Conservation (phyloP, 1,140 invertebrate species). For the Drosophila serrata region DNA sequence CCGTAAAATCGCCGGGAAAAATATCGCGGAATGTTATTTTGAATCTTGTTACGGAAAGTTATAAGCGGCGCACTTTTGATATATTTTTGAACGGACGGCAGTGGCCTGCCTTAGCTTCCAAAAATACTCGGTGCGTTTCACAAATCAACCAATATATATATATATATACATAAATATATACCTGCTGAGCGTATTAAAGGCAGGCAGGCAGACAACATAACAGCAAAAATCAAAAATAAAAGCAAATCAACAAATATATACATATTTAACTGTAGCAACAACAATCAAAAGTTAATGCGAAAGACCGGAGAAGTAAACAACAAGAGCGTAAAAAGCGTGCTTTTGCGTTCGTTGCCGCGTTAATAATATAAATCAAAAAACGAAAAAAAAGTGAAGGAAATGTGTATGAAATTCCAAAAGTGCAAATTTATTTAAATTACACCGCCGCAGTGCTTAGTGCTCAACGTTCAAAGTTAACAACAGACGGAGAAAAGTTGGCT, state of each 20-base stretch:
- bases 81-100: slow-evolving; percentile 21
- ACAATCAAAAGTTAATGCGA: slow-evolving; percentile 53
- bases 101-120: slow-evolving; percentile 15
- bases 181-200: slow-evolving; percentile 12
- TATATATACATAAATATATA: slow-evolving; percentile 3
- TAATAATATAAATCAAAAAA: slow-evolving; percentile 10
- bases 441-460: slow-evolving; percentile 15
- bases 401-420: slow-evolving; percentile 59
- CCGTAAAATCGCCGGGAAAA: slow-evolving; percentile 33
- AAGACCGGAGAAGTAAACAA: slow-evolving; percentile 19
- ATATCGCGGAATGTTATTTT: slow-evolving; percentile 17
- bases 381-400: slow-evolving; percentile 27
- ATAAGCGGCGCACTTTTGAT: slow-evolving; percentile 7
- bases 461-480: slow-evolving; percentile 35
- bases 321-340: slow-evolving; percentile 20
- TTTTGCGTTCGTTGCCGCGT: slow-evolving; percentile 39
- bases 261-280: slow-evolving; percentile 33
- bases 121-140: slow-evolving; percentile 17
- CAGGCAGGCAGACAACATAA: slow-evolving; percentile 3
- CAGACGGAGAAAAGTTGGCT: slow-evolving; percentile 12
- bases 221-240: slow-evolving; percentile 11
- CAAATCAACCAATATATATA: slow-evolving; percentile 5
- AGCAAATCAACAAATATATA: slow-evolving; percentile 18
- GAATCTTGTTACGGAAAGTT: slow-evolving; percentile 6
- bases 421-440: slow-evolving; percentile 46